These are phyloP conservation scores for Furcifer pardalis DNA, from an alignment of 2,797 vertebrate species.

Conservation along the genomic window DNA sequence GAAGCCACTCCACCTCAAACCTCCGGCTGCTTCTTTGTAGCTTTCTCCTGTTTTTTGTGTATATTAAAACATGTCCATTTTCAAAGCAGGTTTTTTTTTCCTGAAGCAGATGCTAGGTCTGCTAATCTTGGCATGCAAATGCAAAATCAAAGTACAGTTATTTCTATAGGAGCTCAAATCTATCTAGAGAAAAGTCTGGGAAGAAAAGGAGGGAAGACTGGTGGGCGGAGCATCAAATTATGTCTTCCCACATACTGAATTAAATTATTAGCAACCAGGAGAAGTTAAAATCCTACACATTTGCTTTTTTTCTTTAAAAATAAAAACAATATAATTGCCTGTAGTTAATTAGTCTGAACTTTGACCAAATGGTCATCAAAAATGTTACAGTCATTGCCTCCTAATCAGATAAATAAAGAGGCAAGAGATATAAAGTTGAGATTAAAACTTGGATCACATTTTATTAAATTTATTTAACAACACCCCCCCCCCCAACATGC, in stretches of 20 bases:
- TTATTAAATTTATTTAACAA: too few relatives aligned
- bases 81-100: not conserved
- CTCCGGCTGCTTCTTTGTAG: conserved; percentile 24
- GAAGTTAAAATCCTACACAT: not conserved
- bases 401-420: too few relatives aligned
- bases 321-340: too few relatives aligned
- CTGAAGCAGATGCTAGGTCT: not conserved
- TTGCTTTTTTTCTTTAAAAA: not conserved
- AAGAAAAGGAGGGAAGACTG: not conserved
- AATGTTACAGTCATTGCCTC: too few relatives aligned
- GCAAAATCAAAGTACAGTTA: not conserved
- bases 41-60: not conserved
- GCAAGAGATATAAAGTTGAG: too few relatives aligned
- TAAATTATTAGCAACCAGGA: not conserved
- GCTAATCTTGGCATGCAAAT: not conserved
- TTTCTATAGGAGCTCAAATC: not conserved
- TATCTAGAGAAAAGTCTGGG: not conserved
- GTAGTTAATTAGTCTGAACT: not conserved
- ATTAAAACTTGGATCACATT: too few relatives aligned
- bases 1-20: conserved; percentile 22
- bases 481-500: too few relatives aligned
- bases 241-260: not conserved
- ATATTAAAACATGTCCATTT: conserved; percentile 36
- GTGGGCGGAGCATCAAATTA: not conserved
- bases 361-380: not conserved